Evolutionary conservation across 2,797 vertebrate species (phyloP), one percentile per base, ranked within the genome.

Genomic region (Protosalanx chinensis): DNA sequence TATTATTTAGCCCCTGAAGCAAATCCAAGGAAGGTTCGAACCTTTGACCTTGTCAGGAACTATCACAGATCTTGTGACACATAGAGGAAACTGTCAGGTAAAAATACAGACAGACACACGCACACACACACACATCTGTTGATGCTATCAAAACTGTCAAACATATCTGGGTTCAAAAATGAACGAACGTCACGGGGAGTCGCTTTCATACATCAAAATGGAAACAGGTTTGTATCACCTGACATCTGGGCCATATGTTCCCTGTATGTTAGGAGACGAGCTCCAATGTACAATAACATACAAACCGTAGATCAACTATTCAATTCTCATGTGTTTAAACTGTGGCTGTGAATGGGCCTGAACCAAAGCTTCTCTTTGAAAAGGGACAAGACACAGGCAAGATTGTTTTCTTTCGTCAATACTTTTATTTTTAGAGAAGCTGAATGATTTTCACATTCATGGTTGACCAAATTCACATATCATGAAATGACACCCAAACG

Each of bases 171-270:
- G 41, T 46, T 46, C 41, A 46, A 46, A 46, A 12, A 46, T 46
- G 41, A 12, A 1, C 12, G 41, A 2, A 13, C 41, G 41, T 46
- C 41, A 46, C 13, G 2, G 51, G 51, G 18, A n/a, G 51, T 56
- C 51, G n/a, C 18, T 16, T 56, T 56, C 23, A 29, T 60, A 20
- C 29, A 10, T 27, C 58, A 29, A 12, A 29, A 29, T 60, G 23
- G 20, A 60, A 60, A 27, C 58, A 60, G 58, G 58, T 60, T n/a
- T 57, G 56, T 58, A 32, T 62, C 60, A 30, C 18, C 32, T 64
- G 15, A 13, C 7, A 60, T 27, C 20, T 23, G 6, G 12, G 10
- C 58, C 10, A 60, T 27, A 27, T 60, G 27, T 12, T 29, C 16
- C 58, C 58, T 60, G 51, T 6, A 5, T 6, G 6, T 56, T 56